Conservation (phyloP, 1,140 invertebrate genomes). For the Reticulitermes speratus region DNA sequence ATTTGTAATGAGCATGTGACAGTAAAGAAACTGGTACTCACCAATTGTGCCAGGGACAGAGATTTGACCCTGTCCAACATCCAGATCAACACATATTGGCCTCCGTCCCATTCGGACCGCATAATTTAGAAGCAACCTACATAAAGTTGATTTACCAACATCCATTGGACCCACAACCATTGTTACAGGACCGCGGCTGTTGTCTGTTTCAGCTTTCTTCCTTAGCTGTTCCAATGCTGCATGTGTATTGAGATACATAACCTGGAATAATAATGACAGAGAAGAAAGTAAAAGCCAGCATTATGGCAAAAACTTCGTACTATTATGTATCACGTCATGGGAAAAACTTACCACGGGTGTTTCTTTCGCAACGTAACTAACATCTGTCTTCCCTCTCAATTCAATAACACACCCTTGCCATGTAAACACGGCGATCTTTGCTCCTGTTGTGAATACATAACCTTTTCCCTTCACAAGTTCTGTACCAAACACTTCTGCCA, state of each 20-base stretch:
- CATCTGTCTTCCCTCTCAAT: constrained; percentile 83
- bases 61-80: constrained; percentile 93
- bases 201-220: constrained; percentile 70
- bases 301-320: not conserved
- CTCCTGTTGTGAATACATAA: constrained; percentile 86
- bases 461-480: constrained; percentile 92
- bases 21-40: constrained; percentile 39
- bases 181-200: constrained; percentile 73
- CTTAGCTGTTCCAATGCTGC: constrained; percentile 89
- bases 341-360: constrained; percentile 79
- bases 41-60: constrained; percentile 90
- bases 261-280: constrained; percentile 40
- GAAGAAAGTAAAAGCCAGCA: not conserved
- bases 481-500: constrained; percentile 96
- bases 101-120: constrained; percentile 81
- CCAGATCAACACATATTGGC: constrained; percentile 92
- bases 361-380: constrained; percentile 92
- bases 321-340: constrained; percentile 45
- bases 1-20: too few relatives aligned
- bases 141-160: constrained; percentile 95
- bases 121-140: constrained; percentile 89
- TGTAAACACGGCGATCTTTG: constrained; percentile 94
- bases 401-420: constrained; percentile 91
- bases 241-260: constrained; percentile 92
- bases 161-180: constrained; percentile 94